These are phyloP conservation scores for Parnassius mnemosyne DNA, from an alignment of 2,888 invertebrate species.

Conservation along the genomic window DNA sequence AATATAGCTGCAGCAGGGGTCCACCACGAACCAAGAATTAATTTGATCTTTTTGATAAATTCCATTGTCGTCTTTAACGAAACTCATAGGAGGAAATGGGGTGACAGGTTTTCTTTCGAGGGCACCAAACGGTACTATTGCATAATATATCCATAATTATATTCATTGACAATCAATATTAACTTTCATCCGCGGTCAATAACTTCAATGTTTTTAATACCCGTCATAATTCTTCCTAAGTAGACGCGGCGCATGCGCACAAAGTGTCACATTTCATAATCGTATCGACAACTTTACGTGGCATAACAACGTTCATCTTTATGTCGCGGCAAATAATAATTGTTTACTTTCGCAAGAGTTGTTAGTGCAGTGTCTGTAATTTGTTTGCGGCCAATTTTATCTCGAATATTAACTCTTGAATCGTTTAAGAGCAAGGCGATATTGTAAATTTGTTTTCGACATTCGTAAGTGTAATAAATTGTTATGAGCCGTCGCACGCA, in stretches of 20 bases:
- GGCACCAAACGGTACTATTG: background rate
- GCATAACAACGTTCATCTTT: slow-evolving; percentile 43
- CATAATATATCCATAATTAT: background rate
- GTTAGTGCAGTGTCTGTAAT: slow-evolving; percentile 24
- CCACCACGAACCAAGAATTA: too few relatives aligned
- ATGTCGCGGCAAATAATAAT: slow-evolving; percentile 41
- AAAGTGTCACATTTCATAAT: slow-evolving; percentile 50
- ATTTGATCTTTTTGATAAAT: too few relatives aligned
- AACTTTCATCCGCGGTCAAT: slow-evolving; percentile 17
- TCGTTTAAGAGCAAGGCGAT: slow-evolving; percentile 18
- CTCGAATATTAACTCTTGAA: slow-evolving; percentile 13
- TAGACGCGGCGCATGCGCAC: slow-evolving; percentile 37
- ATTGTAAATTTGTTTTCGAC: slow-evolving; percentile 24
- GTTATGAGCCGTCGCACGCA: slow-evolving; percentile 2
- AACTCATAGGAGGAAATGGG: too few relatives aligned
- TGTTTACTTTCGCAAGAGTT: slow-evolving; percentile 43
- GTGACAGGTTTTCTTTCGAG: too few relatives aligned
- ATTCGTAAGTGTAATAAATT: slow-evolving; percentile 16
- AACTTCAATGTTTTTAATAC: slow-evolving; percentile 22
- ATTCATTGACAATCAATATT: slow-evolving; percentile 10
- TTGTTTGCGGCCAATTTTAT: slow-evolving; percentile 11
- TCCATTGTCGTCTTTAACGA: too few relatives aligned
- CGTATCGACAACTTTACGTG: slow-evolving; percentile 49
- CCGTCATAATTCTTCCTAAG: slow-evolving; percentile 21
- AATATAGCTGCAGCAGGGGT: too few relatives aligned